A percentile compares a stretch with the other conserved stretches of the same genome.
phyloP scores from a whole-genome alignment of 2,888 invertebrate genomes.

The Ditylenchus weischeri region DNA sequence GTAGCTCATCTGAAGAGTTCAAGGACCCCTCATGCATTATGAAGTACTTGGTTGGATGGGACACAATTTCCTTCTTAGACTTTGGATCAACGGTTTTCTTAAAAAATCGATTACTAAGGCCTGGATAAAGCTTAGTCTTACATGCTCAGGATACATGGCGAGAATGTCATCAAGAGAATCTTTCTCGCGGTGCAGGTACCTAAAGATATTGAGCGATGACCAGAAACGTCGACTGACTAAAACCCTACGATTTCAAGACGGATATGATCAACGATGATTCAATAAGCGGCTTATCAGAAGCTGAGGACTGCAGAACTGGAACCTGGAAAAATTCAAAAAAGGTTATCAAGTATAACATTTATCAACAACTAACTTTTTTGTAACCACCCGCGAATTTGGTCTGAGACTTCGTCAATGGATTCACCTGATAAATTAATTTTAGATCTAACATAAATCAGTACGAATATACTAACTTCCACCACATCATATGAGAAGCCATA shows the following conservation, averaged over 20 bases:
- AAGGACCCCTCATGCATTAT: constrained; percentile 48
- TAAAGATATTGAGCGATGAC: too few species aligned
- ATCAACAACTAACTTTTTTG: constrained; percentile 75
- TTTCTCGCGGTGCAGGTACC: constrained; percentile 64
- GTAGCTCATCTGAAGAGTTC: constrained; percentile 31
- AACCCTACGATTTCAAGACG: constrained; percentile 69
- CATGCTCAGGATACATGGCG: constrained; percentile 70
- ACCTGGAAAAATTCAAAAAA: constrained; percentile 37
- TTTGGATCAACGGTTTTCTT: constrained; percentile 65
- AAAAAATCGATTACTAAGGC: too few species aligned
- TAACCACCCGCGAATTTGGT: constrained; percentile 73
- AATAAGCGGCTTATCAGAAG: constrained; percentile 69
- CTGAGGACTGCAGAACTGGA: constrained; percentile 43
- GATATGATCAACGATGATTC: constrained; percentile 94
- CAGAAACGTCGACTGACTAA: too few species aligned
- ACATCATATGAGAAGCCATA: constrained; percentile 89
- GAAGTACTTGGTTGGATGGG: constrained; percentile 52
- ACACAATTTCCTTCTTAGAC: constrained; percentile 32
- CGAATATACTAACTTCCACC: constrained; percentile 70
- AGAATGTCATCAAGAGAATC: constrained; percentile 70
- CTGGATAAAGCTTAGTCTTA: too few species aligned
- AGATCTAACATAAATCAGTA: too few species aligned
- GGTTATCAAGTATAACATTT: not conserved
- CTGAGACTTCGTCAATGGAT: constrained; percentile 85
- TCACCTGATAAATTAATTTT: constrained; percentile 62